These are phyloP conservation scores for Chrysomallon squamiferum DNA, from an alignment of 1,140 invertebrate species.

Conservation along the genomic window DNA sequence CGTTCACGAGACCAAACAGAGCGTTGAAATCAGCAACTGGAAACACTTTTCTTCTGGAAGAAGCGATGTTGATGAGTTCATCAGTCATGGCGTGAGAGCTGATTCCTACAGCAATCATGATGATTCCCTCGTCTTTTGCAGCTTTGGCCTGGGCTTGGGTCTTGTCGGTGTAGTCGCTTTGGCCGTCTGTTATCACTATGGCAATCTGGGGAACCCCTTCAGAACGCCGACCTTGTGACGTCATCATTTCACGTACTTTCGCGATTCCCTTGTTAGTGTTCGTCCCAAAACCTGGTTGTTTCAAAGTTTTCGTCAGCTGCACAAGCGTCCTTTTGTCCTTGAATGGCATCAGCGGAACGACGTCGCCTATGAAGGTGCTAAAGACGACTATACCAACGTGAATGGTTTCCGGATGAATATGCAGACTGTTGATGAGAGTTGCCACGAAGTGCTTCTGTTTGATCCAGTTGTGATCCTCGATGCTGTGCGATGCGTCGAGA, in stretches of 20 bases:
- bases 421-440: constrained; percentile 34
- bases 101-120: constrained; percentile 41
- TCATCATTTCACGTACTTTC: constrained; percentile 1
- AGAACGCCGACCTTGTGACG: constrained; percentile 5
- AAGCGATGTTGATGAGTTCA: constrained; percentile 45
- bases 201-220: constrained; percentile 32
- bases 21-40: constrained; percentile 35
- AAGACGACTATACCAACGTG: constrained; percentile 43
- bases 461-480: constrained; percentile 26
- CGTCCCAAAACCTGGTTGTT: constrained; percentile 43
- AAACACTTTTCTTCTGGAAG: constrained; percentile 35
- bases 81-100: constrained; percentile 31
- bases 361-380: constrained; percentile 37
- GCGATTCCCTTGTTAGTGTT: constrained; percentile 37
- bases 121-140: constrained; percentile 38
- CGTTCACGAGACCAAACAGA: constrained; percentile 35
- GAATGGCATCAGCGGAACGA: constrained; percentile 27
- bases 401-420: constrained; percentile 28
- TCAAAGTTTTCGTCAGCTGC: constrained; percentile 21
- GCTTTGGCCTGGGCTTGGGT: constrained; percentile 37
- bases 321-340: constrained; percentile 34
- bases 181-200: constrained; percentile 55
- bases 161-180: constrained; percentile 37
- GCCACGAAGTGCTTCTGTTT: constrained; percentile 28
- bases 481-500: constrained; percentile 48